phyloP scores from a whole-genome alignment of 2,113 vertebrate genomes.

The Callionymus lyra region DNA sequence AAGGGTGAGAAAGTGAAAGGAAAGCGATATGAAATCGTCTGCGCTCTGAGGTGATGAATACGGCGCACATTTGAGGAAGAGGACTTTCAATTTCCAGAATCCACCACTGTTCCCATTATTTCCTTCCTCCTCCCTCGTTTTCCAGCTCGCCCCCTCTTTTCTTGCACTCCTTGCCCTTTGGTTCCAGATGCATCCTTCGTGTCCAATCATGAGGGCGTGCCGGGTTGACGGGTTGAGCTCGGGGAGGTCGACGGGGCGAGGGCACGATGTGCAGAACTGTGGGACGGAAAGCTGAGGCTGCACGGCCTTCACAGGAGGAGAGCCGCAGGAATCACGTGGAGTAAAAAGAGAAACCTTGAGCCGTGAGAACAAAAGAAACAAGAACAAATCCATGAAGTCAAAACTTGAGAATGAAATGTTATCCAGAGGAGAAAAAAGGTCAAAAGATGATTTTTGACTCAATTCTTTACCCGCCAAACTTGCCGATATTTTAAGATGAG shows the following conservation, averaged over 20 bases:
- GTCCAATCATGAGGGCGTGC: conserved; percentile 1
- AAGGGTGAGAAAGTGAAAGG: conserved; percentile 46
- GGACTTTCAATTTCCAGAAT: conserved; percentile 44
- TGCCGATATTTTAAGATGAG: no score
- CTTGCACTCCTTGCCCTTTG: conserved; percentile 13
- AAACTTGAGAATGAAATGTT: no score
- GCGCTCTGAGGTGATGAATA: conserved; percentile 52
- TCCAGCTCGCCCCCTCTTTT: conserved; percentile 6
- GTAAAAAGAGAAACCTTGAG: conserved; percentile 48
- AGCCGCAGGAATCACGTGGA: conserved; percentile 27
- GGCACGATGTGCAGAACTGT: conserved; percentile 42
- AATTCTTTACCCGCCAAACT: no score
- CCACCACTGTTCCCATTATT: conserved; percentile 19
- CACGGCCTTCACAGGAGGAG: conserved; percentile 44
- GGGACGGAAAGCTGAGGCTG: conserved; percentile 60
- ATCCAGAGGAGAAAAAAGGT: no score
- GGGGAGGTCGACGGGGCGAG: conserved; percentile 46
- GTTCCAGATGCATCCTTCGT: conserved; percentile 6
- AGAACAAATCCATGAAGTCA: no score
- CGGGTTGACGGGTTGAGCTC: conserved; percentile 52
- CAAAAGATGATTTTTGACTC: no score
- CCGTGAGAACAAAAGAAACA: conserved; percentile 33
- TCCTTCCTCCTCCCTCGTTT: conserved; percentile 30
- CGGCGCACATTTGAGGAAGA: conserved; percentile 45
- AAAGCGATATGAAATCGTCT: conserved; percentile 44